A percentile compares a stretch with the other conserved stretches of the same genome.
phyloP scores from a whole-genome alignment of 53 echinoderm and acorn worm species.

The Zoroaster sp. region DNA sequence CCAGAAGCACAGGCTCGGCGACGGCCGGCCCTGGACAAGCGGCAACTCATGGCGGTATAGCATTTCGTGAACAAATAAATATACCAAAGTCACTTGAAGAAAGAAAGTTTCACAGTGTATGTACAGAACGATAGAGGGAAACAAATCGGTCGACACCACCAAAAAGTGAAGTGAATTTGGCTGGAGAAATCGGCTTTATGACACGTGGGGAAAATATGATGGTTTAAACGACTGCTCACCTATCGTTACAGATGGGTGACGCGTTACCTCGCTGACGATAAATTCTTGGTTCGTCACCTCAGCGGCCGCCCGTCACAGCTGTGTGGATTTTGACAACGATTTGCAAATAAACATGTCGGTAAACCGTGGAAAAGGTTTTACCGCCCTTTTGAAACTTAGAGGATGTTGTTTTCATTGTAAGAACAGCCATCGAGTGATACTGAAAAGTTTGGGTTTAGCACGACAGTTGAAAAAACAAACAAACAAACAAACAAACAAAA shows the following conservation, averaged over 20 bases:
- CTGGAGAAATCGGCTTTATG: too few relatives aligned
- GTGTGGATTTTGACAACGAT: conserved; percentile 51
- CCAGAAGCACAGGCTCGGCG: conserved; percentile 3
- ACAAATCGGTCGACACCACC: not conserved
- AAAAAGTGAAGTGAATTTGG: too few relatives aligned
- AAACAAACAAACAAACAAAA: too few relatives aligned
- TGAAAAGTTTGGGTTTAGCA: not conserved
- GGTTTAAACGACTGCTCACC: too few relatives aligned
- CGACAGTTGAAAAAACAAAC: not conserved
- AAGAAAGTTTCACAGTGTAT: not conserved
- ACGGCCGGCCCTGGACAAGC: not conserved
- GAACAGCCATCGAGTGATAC: not conserved
- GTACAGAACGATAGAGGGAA: not conserved
- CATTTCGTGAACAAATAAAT: conserved; percentile 60
- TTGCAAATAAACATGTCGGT: conserved; percentile 42
- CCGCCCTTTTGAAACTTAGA: not conserved
- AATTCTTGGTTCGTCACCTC: conserved; percentile 25
- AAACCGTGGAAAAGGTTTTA: conserved; percentile 31
- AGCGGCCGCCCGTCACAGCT: conserved; percentile 6
- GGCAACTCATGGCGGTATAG: conserved; percentile 3
- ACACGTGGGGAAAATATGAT: too few relatives aligned
- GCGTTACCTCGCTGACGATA: not conserved
- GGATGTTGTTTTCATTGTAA: conserved; percentile 3
- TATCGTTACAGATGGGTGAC: not conserved
- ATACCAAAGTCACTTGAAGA: not conserved